phyloP scores from a whole-genome alignment of 1,140 invertebrate species.

The Drosophila teissieri region DNA sequence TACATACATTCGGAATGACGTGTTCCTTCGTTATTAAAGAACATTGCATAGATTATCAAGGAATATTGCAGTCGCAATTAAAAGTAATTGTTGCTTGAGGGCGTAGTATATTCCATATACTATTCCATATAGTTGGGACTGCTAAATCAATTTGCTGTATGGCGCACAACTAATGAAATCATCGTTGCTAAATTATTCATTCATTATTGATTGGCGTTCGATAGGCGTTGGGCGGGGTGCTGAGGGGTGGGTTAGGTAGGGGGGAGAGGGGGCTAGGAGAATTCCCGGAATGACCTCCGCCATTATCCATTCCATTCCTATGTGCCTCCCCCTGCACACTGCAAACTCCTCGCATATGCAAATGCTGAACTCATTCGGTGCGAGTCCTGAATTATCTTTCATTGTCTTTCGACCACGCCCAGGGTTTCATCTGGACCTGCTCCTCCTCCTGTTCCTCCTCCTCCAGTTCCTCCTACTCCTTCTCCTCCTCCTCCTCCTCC shows the following conservation, averaged over 20 bases:
- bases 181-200: conserved; percentile 20
- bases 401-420: conserved; percentile 59
- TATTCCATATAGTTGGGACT: not conserved
- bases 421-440: conserved; percentile 10
- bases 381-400: conserved; percentile 39
- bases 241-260: not conserved
- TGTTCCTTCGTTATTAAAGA: too few species aligned
- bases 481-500: too few species aligned
- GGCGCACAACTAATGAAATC: conserved; percentile 10
- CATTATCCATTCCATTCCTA: not conserved
- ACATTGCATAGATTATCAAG: not conserved
- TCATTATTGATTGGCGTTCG: conserved; percentile 21
- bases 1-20: too few species aligned
- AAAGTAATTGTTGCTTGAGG: not conserved
- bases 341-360: conserved; percentile 19
- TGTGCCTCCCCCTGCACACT: not conserved
- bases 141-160: conserved; percentile 6
- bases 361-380: conserved; percentile 26
- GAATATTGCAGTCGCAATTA: not conserved
- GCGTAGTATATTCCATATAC: too few species aligned
- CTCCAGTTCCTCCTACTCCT: not conserved
- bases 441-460: not conserved
- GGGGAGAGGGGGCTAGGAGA: too few species aligned
- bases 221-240: rapidly evolving
- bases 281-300: conserved; percentile 10